These are phyloP conservation scores for Garra rufa DNA, from an alignment of 2,113 vertebrate species.

Conservation along the genomic window DNA sequence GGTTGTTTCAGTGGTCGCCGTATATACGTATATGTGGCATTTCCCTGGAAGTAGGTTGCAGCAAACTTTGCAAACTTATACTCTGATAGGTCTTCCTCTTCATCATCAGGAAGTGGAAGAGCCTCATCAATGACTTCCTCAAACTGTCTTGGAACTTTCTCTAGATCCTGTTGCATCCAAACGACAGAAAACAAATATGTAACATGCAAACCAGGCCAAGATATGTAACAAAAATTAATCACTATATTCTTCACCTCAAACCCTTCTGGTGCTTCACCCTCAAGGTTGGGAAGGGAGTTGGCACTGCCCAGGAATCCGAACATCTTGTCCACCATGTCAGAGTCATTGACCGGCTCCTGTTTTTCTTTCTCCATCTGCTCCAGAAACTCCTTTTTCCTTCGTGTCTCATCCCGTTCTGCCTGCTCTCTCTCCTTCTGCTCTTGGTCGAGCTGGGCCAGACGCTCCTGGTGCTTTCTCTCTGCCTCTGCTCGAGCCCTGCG, in stretches of 20 bases:
- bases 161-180: slow-evolving; percentile 83
- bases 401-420: slow-evolving; percentile 87
- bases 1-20: slow-evolving; percentile 93
- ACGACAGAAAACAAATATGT: background rate
- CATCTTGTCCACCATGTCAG: slow-evolving; percentile 99
- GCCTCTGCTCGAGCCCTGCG: slow-evolving; percentile 95
- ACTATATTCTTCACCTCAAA: slow-evolving; percentile 85
- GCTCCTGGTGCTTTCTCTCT: slow-evolving; percentile 93
- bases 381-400: slow-evolving; percentile 91
- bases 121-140: slow-evolving; percentile 88
- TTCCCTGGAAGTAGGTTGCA: slow-evolving; percentile 97
- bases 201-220: background rate
- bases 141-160: slow-evolving; percentile 79
- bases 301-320: slow-evolving; percentile 94
- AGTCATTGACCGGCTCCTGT: slow-evolving; percentile 91
- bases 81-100: slow-evolving; percentile 93
- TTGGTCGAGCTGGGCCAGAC: slow-evolving; percentile 87
- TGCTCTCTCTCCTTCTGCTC: slow-evolving; percentile 91
- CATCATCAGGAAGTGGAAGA: slow-evolving; percentile 90
- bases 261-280: slow-evolving; percentile 90
- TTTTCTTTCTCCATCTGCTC: slow-evolving; percentile 93
- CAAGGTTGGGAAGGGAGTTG: slow-evolving; percentile 85
- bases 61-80: slow-evolving; percentile 97
- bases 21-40: slow-evolving; percentile 87
- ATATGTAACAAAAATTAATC: background rate